Evolutionary conservation across 2,888 invertebrate species (phyloP).

Genomic region (Synergus gifuensis): DNA sequence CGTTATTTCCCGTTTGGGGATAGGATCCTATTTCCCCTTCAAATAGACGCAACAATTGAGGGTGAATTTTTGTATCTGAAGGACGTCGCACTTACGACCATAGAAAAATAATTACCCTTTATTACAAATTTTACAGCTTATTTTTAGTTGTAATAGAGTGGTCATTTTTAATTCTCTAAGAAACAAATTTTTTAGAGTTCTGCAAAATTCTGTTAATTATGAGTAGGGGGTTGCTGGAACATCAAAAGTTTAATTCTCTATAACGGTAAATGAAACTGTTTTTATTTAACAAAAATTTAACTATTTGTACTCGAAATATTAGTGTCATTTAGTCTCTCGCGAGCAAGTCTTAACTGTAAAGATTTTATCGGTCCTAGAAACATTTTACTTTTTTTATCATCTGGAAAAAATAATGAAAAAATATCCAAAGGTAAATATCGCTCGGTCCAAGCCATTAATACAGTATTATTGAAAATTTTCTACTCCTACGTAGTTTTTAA

Average conservation of each 20-base stretch:
- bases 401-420: slow-evolving; percentile 1
- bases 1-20: not conserved
- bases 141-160: too few species aligned
- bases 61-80: slow-evolving; percentile 5
- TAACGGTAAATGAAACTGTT: too few species aligned
- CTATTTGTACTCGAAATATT: too few species aligned
- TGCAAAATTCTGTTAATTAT: too few species aligned
- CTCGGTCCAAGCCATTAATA: not conserved
- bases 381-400: not conserved
- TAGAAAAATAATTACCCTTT: not conserved
- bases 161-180: too few species aligned
- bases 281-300: too few species aligned
- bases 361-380: not conserved
- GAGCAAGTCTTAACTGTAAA: not conserved
- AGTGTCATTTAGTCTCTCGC: not conserved
- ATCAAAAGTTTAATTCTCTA: too few species aligned
- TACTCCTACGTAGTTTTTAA: not conserved
- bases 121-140: not conserved
- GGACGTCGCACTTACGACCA: slow-evolving; percentile 14
- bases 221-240: too few species aligned
- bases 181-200: too few species aligned
- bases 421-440: not conserved
- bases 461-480: not conserved
- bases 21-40: not conserved
- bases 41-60: slow-evolving; percentile 20